Base-by-base conservation (phyloP, 2,888 invertebrate genomes). In the Tachina grossa region DNA sequence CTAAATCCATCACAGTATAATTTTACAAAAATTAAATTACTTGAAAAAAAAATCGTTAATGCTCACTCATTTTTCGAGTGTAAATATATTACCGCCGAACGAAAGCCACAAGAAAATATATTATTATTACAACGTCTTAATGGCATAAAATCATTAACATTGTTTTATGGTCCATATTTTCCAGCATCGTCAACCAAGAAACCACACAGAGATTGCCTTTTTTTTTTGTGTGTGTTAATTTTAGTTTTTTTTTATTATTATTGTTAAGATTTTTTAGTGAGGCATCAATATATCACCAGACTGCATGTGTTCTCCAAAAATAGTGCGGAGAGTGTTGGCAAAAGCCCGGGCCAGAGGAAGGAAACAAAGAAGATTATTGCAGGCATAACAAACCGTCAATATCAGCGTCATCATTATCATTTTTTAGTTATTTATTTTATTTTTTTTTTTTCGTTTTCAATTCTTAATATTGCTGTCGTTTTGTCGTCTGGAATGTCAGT, bases 91-190 rank as follows among this genome's bases (percentile, higher is more conserved):
- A 22, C 22, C 68, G 16, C 68, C 57, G 22, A 53, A 14, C 51
- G 19, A 59, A 49, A 57, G 14, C 51, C 61, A 9, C 39, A 47
- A 41, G 1, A 53, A 43, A 49, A 43, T 22, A 63, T 47, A 71
- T 55, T 79, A 55, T 79, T 72, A 63, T 79, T 72, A 79, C 89
- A 90, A 68, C 69, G 57, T 31, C 69, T 82, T 78, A 82, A 82
- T 85, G 85, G 82, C 82, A 57, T 79, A 75, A 74, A 78, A 75
- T 82, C 85, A 82, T 85, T 85, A 82, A 85, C 59, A 63, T 75
- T 79, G 63, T 85, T 85, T 85, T 85, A 82, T 85, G 85, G 85
- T 45, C 74, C 75, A 85, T 85, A 85, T 85, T 78, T 85, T 82
- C 51, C 41, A 43, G 22, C 78, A 75, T 79, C 78, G 65, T 82